These are phyloP conservation scores for Zhuqinia jingwanae DNA, from an alignment of 2,888 invertebrate species.

Conservation along the genomic window DNA sequence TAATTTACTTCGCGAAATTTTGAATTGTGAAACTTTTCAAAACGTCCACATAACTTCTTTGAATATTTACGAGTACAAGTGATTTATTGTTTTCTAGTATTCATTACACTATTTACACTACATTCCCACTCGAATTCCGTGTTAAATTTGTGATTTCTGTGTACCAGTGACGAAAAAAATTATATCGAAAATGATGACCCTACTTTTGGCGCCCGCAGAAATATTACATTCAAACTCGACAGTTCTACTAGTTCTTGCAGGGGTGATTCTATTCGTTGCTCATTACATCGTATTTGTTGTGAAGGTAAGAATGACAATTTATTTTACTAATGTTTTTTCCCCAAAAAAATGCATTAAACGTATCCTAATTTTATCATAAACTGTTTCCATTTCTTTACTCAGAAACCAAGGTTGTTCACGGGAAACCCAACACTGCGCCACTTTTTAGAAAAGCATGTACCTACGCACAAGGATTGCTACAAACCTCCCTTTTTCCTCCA, in stretches of 20 bases:
- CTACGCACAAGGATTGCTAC: constrained; percentile 63
- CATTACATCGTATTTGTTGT: constrained; percentile 57
- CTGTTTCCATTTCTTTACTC: not conserved
- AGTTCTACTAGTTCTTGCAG: constrained; percentile 27
- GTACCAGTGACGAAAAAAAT: too few species aligned
- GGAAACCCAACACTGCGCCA: constrained; percentile 49
- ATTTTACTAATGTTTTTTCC: too few species aligned
- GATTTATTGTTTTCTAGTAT: too few species aligned
- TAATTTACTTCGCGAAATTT: too few species aligned
- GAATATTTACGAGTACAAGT: too few species aligned
- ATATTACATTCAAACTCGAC: constrained; percentile 26
- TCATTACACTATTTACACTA: too few species aligned
- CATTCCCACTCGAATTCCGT: too few species aligned
- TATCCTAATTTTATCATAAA: not conserved
- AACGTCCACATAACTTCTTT: too few species aligned
- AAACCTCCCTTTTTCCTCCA: constrained; percentile 70
- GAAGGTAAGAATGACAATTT: too few species aligned
- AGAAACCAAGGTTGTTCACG: constrained; percentile 48
- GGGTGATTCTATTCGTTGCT: constrained; percentile 30
- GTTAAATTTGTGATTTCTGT: too few species aligned
- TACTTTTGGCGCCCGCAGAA: constrained; percentile 40
- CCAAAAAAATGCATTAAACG: too few species aligned
- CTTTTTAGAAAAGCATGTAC: constrained; percentile 57
- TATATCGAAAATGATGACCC: not conserved
- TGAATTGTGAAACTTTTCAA: too few species aligned